A percentile compares a stretch with the other conserved stretches of the same genome.
phyloP scores from a whole-genome alignment of 1,140 invertebrate species.

The Carposina sasakii region DNA sequence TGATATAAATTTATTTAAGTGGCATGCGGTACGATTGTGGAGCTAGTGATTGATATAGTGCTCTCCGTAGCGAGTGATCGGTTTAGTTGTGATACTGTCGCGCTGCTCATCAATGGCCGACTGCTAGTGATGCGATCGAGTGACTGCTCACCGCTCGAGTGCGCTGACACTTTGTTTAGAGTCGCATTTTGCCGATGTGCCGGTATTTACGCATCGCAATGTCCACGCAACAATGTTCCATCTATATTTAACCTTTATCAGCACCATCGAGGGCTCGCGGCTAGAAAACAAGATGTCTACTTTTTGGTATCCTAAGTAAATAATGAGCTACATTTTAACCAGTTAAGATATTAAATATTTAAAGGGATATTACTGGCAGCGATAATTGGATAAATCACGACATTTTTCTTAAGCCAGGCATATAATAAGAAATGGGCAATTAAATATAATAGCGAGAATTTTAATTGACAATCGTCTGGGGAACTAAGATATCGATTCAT shows the following conservation, averaged over 20 bases:
- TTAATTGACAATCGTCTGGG: slow-evolving; percentile 43
- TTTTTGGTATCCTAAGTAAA: no score
- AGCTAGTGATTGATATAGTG: slow-evolving; percentile 63
- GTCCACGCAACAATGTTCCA: no score
- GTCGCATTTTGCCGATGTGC: no score
- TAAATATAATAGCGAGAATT: slow-evolving; percentile 49
- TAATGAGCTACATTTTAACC: no score
- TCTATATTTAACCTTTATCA: no score
- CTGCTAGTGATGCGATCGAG: slow-evolving; percentile 19
- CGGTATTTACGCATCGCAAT: no score
- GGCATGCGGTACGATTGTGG: slow-evolving; percentile 60
- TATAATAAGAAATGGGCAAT: slow-evolving; percentile 36
- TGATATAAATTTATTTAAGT: slow-evolving; percentile 72
- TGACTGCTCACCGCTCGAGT: neutral
- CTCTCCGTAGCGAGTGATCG: slow-evolving; percentile 45
- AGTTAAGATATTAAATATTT: slow-evolving; percentile 14
- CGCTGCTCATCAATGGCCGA: slow-evolving; percentile 13
- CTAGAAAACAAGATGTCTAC: no score
- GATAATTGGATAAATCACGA: slow-evolving; percentile 27
- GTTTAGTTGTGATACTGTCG: slow-evolving; percentile 47
- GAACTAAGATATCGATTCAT: no score
- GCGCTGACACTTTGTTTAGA: no score
- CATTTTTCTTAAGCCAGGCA: slow-evolving; percentile 29
- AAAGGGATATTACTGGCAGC: slow-evolving; percentile 18
- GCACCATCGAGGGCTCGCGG: no score